Evolutionary conservation across 1,140 invertebrate species (phyloP).

Genomic region (Bombus haemorrhoidalis): DNA sequence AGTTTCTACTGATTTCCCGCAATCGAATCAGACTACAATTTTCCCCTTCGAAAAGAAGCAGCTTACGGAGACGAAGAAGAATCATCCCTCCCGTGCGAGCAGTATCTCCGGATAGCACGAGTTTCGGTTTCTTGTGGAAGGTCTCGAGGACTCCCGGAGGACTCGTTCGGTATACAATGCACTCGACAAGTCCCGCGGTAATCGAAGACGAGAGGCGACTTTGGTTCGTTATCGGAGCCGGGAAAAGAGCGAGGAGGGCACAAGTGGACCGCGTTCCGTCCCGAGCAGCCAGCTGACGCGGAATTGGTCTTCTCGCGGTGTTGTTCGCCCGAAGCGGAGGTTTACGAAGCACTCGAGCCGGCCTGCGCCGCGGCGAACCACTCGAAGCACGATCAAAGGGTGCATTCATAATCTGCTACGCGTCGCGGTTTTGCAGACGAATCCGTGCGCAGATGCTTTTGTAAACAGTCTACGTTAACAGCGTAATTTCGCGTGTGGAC

Average conservation of each 20-base stretch:
- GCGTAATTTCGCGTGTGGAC: neutral
- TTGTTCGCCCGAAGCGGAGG: constrained; percentile 22
- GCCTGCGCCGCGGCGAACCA: constrained; percentile 35
- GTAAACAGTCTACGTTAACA: constrained; percentile 48
- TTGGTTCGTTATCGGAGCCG: constrained; percentile 36
- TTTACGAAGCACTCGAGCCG: constrained; percentile 58
- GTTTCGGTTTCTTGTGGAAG: constrained; percentile 3
- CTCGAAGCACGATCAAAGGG: constrained; percentile 62
- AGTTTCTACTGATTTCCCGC: neutral
- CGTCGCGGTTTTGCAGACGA: constrained; percentile 54
- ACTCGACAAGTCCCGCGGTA: constrained; percentile 2
- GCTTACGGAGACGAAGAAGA: neutral
- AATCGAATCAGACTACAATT: neutral
- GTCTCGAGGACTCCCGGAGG: constrained; percentile 15
- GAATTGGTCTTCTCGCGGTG: constrained; percentile 54
- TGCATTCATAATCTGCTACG: constrained; percentile 72
- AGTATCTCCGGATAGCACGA: neutral
- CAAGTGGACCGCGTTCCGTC: constrained; percentile 20
- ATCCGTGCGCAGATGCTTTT: constrained; percentile 39
- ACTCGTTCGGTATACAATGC: constrained; percentile 24
- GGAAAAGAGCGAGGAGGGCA: constrained; percentile 33
- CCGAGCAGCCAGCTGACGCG: constrained; percentile 6
- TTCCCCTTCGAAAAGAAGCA: neutral
- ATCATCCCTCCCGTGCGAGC: constrained; percentile 2
- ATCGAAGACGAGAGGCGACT: constrained; percentile 37